Conservation (phyloP, 2,888 invertebrate genomes). For the Pycnomerus fuliginosus region DNA sequence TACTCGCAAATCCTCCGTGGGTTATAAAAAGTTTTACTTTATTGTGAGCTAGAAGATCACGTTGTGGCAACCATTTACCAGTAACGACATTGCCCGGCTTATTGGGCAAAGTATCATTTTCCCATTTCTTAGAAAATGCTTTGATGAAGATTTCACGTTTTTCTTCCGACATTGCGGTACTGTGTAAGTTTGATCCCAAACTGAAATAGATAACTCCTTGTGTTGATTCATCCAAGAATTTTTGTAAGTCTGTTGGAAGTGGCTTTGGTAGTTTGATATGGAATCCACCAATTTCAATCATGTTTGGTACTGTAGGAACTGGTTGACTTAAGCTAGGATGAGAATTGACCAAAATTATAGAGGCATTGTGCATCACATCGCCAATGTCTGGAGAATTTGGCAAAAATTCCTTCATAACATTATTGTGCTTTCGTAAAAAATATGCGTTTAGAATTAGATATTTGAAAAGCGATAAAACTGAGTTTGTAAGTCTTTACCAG, state of each 20-base stretch:
- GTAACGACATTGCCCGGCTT: conserved; percentile 45
- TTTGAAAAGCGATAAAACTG: conserved; percentile 31
- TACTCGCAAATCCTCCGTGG: conserved; percentile 55
- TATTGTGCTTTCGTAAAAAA: conserved; percentile 37
- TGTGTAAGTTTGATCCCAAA: conserved; percentile 50
- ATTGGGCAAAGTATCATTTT: conserved; percentile 33
- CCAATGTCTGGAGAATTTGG: conserved; percentile 35
- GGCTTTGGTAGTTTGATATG: conserved; percentile 43
- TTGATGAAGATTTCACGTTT: conserved; percentile 40
- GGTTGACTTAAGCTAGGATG: conserved; percentile 56
- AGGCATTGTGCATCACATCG: conserved; percentile 35
- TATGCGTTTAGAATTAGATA: conserved; percentile 55
- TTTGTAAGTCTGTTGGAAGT: conserved; percentile 42
- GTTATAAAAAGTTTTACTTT: conserved; percentile 54
- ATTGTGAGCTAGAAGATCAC: conserved; percentile 46
- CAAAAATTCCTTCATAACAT: conserved; percentile 37
- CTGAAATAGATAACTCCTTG: conserved; percentile 51
- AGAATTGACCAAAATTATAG: conserved; percentile 42
- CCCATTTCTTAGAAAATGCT: conserved; percentile 51
- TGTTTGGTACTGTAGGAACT: conserved; percentile 55
- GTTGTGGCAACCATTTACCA: conserved; percentile 50
- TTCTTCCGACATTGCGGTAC: conserved; percentile 39
- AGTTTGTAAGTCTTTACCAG: conserved; percentile 56
- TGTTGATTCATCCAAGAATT: conserved; percentile 44
- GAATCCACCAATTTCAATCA: conserved; percentile 59